These are phyloP conservation scores for Athene noctua DNA, from an alignment of 2,113 vertebrate species.

Conservation along the genomic window DNA sequence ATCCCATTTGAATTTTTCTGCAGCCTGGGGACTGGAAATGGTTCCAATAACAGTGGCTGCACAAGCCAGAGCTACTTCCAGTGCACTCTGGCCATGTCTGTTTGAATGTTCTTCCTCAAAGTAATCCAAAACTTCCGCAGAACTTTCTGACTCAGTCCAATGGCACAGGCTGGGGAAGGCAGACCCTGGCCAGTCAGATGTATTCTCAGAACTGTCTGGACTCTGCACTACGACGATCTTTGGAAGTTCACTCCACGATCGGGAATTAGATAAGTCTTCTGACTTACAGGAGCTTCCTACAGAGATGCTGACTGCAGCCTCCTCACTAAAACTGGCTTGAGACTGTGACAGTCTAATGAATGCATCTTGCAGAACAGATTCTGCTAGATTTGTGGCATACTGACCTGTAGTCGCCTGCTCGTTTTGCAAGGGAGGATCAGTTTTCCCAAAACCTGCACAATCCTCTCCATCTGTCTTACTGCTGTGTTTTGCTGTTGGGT, in stretches of 20 bases:
- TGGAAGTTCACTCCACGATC: constrained; percentile 88
- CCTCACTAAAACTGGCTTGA: constrained; percentile 77
- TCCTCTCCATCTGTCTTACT: not conserved
- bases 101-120: constrained; percentile 52
- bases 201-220: constrained; percentile 84
- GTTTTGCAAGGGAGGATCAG: not conserved
- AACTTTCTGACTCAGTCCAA: constrained; percentile 57
- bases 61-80: constrained; percentile 89
- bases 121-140: constrained; percentile 16
- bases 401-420: constrained; percentile 78
- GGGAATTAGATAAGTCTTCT: constrained; percentile 61
- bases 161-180: constrained; percentile 61
- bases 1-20: constrained; percentile 79
- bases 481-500: not conserved
- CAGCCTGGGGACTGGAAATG: constrained; percentile 87
- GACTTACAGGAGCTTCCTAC: constrained; percentile 52
- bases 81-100: constrained; percentile 72
- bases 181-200: constrained; percentile 79
- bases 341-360: constrained; percentile 92
- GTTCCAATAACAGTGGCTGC: constrained; percentile 92
- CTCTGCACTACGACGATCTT: constrained; percentile 97
- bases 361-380: constrained; percentile 93
- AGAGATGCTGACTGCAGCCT: constrained; percentile 78
- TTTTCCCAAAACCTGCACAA: not conserved
- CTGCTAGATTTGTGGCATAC: constrained; percentile 91